Evolutionary conservation across 2,888 invertebrate species (phyloP).

Genomic region (Heliconius cydno): DNA sequence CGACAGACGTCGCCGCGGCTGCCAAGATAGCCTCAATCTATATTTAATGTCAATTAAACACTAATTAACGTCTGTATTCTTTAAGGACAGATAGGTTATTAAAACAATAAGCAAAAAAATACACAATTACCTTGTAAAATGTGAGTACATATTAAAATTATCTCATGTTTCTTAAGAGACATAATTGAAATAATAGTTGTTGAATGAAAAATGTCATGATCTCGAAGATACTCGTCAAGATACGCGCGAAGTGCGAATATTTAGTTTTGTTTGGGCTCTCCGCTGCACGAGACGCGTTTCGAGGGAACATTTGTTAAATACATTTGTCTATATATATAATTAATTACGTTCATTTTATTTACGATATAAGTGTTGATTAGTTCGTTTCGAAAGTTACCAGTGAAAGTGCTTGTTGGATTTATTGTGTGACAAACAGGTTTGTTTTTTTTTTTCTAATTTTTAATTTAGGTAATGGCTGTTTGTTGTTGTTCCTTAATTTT

Average conservation of each 20-base stretch:
- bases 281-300: slow-evolving; percentile 17
- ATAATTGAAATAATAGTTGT: slow-evolving; percentile 18
- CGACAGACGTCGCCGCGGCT: no score
- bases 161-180: slow-evolving; percentile 2
- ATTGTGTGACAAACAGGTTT: slow-evolving; percentile 6
- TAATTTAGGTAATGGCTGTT: neutral
- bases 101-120: neutral
- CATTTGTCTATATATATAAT: neutral
- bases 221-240: slow-evolving; percentile 17
- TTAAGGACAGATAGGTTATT: neutral
- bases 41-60: neutral
- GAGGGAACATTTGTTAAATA: neutral
- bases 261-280: slow-evolving; percentile 28
- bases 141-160: slow-evolving; percentile 1
- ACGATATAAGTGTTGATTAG: neutral
- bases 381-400: neutral
- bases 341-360: neutral
- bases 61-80: neutral
- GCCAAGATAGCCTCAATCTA: neutral
- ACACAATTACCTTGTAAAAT: neutral
- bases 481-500: neutral
- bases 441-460: neutral
- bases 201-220: slow-evolving; percentile 24
- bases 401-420: slow-evolving; percentile 23
- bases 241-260: slow-evolving; percentile 19